Evolutionary conservation across 2,797 vertebrate species (phyloP), one percentile per base, ranked within the genome.

Genomic region (Amphiprion clarkii): DNA sequence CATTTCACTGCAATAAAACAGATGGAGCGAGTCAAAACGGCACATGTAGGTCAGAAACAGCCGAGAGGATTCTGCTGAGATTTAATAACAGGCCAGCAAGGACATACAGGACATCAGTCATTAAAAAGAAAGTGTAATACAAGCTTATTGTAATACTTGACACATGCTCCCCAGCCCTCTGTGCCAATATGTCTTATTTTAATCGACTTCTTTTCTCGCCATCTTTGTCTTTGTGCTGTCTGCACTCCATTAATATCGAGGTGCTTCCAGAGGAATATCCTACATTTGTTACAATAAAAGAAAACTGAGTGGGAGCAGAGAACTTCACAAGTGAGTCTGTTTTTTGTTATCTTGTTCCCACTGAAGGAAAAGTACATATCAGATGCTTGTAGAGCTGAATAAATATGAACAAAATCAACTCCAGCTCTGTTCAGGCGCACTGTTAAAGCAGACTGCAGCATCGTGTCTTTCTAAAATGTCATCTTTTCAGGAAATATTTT

Each of bases 41-140:
- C 58, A 66, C 52, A 64, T 79, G 68, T 69, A 44, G 84, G 78
- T 83, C 86, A 85, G 68, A 78, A 71, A 57, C 52, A 49, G 54
- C 42, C 49, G 64, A 69, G 72, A 48, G 66, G 57, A 67, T 67
- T 85, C 67, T 79, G 57, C 25, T 42, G 78, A 67, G 76, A 84
- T 88, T 86, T 68, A 86, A 87, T 83, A 80, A 74, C 69, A 71
- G 68, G 70, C 56, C 78, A 68, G 46, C 69, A 68, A 89, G 77
- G 76, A 84, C 69, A 2, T 58, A 48, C 71, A 81, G 82, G 76
- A 84, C 81, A 77, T 85, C 55, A 5, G n/a, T 59, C 40, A 62
- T 77, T 63, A 53, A 72, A 70, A 83, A 55, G 71, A 66, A 67
- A 63, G 51, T 62, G 36, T 40, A 74, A 75, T 81, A 74, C 64